A percentile compares a stretch with the other conserved stretches of the same genome.
Evolutionary conservation across 2,888 invertebrate genomes (phyloP).

Genomic region (Argyresthia goedartella): DNA sequence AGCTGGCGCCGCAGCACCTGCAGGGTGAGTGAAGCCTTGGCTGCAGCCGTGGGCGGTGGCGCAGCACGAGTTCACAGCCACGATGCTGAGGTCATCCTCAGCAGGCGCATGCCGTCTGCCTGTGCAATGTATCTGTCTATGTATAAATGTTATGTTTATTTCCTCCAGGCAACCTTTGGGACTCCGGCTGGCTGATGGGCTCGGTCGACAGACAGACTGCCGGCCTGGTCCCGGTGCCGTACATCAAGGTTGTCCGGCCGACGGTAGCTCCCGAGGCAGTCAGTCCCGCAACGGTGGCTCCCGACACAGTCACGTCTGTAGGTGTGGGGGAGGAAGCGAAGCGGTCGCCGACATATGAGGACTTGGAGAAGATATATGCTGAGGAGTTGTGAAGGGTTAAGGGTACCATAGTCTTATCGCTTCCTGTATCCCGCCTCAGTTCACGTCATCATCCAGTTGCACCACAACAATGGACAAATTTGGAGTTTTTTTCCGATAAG

Average conservation of each 20-base stretch:
- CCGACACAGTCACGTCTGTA: slow-evolving; percentile 1
- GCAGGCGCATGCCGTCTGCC: too few species aligned
- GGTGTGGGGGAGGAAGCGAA: slow-evolving; percentile 10
- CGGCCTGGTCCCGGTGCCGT: slow-evolving; percentile 76
- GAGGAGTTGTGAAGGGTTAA: slow-evolving; percentile 19
- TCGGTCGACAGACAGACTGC: slow-evolving; percentile 57
- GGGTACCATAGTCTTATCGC: neutral
- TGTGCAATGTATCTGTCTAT: too few species aligned
- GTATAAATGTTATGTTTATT: too few species aligned
- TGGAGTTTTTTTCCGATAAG: too few species aligned
- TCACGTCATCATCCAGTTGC: too few species aligned
- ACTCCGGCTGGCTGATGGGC: slow-evolving; percentile 79
- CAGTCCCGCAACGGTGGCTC: neutral
- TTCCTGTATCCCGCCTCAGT: too few species aligned
- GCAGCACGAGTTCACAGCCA: slow-evolving; percentile 81
- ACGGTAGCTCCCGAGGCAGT: neutral
- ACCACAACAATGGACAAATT: too few species aligned
- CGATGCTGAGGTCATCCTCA: slow-evolving; percentile 83
- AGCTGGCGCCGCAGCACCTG: slow-evolving; percentile 86
- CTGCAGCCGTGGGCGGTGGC: slow-evolving; percentile 77
- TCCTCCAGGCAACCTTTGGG: slow-evolving; percentile 48
- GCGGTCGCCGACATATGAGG: slow-evolving; percentile 12
- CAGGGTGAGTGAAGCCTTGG: slow-evolving; percentile 76
- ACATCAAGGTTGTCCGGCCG: slow-evolving; percentile 54
- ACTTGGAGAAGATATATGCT: slow-evolving; percentile 25